Evolutionary conservation across 2,113 vertebrate genomes (phyloP), one percentile per base, ranked within the genome.

Genomic region (Nanger granti): DNA sequence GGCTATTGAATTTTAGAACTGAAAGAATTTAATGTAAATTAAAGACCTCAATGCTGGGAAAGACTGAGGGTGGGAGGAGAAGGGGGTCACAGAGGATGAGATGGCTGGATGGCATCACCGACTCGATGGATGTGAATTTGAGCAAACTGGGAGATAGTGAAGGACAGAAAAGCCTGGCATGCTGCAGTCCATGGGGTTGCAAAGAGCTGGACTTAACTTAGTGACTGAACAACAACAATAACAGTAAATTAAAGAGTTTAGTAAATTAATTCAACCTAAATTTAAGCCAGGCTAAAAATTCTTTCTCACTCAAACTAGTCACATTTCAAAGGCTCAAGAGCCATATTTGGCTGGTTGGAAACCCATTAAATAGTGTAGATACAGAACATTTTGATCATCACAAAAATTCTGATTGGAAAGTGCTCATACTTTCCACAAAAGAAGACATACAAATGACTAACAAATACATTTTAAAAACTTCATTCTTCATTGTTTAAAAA

Each of bases 361-460:
- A 6, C 15, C 18, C 12, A 2, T 0, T 5, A 37, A 24, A 54
- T 5, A 5, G 31, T 37, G 4, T 8, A 59, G 54, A 28, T 9
- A 5, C 1, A 52, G 44, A n/a, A 3, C 55, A 26, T 52, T 44
- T 41, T 34, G 24, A 17, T 10, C 20, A 47, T 49, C 1, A 2
- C 3, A 44, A 64, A 41, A 93, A 31, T 14, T 73, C 44, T 29
- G 37, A 24, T 15, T 41, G 5, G 17, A 54, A 91, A 76, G 41
- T 4, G 0, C 26, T 83, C 9, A 55, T 55, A 29, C 12, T n/a
- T 12, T 62, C 85, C 47, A 20, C 60, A 41, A 15, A 76, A 91
- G 62, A 79, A 88, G 66, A 49, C 8, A 11, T 18, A 6, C 2
- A 14, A 9, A 7, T 49, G 26, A 34, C 84, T 57, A 54, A 31